phyloP scores from a whole-genome alignment of 2,797 vertebrate species.

The Helarctos malayanus region DNA sequence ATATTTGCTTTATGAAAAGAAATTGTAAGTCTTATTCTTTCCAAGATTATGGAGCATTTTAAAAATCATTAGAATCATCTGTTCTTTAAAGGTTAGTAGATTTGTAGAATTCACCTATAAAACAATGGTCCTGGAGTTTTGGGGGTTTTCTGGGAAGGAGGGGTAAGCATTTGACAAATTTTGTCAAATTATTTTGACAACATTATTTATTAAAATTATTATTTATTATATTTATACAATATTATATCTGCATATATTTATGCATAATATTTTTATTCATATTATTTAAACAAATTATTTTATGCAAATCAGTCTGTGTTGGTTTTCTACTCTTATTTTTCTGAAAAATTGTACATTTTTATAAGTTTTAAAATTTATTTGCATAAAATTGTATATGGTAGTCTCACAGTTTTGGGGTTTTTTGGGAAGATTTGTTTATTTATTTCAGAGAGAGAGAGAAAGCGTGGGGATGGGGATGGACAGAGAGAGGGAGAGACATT shows the following conservation, averaged over 20 bases:
- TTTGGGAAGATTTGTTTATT: not conserved
- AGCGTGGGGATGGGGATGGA: not conserved
- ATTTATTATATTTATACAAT: not conserved
- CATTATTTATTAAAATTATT: constrained; percentile 5
- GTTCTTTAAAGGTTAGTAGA: constrained; percentile 54
- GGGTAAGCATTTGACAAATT: not conserved
- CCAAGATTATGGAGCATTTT: not conserved
- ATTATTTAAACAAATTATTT: not conserved
- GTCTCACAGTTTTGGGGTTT: not conserved
- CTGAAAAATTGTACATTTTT: constrained; percentile 32
- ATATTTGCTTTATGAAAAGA: constrained; percentile 27
- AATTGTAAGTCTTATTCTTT: constrained; percentile 15
- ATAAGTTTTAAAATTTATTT: not conserved
- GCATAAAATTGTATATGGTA: not conserved
- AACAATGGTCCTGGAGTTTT: not conserved
- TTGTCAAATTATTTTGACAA: not conserved
- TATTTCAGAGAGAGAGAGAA: not conserved
- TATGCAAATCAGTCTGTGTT: not conserved
- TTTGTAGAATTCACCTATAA: not conserved
- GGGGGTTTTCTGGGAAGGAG: not conserved
- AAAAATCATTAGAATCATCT: constrained; percentile 9
- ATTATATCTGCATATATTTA: not conserved
- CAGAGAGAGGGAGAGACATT: not conserved
- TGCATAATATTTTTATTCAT: not conserved
- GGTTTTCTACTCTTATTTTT: constrained; percentile 7